Evolutionary conservation across 2,113 vertebrate genomes (phyloP).

Genomic region (Esox niger): DNA sequence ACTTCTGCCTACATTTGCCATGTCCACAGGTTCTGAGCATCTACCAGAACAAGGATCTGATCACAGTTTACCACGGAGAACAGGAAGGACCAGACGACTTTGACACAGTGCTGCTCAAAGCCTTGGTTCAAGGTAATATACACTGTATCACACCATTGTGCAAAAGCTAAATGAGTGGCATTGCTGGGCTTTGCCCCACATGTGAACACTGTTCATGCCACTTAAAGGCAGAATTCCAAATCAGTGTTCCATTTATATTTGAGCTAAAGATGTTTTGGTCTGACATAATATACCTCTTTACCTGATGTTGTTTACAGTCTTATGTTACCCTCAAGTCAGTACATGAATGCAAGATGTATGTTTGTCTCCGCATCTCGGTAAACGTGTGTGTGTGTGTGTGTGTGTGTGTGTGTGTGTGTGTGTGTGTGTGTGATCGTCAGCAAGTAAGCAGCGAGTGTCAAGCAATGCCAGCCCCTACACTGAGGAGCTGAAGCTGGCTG

Average conservation of each 20-base stretch:
- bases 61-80: conserved; percentile 77
- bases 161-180: neutral
- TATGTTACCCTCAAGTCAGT: too few relatives aligned
- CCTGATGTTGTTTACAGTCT: too few relatives aligned
- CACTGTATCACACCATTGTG: neutral
- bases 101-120: conserved; percentile 83
- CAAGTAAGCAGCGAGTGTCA: conserved; percentile 66
- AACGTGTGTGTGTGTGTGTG: neutral
- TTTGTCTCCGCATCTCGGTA: neutral
- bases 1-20: neutral
- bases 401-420: neutral
- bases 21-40: conserved; percentile 74
- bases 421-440: conserved; percentile 44
- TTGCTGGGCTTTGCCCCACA: too few relatives aligned
- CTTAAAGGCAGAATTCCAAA: neutral
- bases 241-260: neutral
- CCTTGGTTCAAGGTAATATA: conserved; percentile 78
- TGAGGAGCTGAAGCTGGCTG: conserved; percentile 85
- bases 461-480: conserved; percentile 69
- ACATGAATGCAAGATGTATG: too few relatives aligned
- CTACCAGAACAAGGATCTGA: conserved; percentile 77
- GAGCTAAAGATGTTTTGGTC: too few relatives aligned
- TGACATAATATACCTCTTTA: too few relatives aligned
- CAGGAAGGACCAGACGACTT: conserved; percentile 84
- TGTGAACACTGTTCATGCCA: too few relatives aligned